These are phyloP conservation scores for Caenorhabditis inopinata DNA, from an alignment of 1,140 invertebrate genomes.

Conservation along the genomic window DNA sequence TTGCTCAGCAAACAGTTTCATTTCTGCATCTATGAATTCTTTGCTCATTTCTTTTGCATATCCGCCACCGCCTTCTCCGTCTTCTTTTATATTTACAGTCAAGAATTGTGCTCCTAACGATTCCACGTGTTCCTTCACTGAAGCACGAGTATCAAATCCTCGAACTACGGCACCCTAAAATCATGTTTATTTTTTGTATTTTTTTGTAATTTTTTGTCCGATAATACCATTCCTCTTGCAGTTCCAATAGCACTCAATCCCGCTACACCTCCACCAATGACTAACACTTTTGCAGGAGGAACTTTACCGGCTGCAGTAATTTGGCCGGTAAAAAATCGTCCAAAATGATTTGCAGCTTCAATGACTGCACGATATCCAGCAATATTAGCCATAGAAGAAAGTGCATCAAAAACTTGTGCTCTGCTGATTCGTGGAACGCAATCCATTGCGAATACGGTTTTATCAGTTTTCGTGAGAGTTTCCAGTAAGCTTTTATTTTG, in stretches of 20 bases:
- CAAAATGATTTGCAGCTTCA: conserved; percentile 84
- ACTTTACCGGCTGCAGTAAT: conserved; percentile 65
- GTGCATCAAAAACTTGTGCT: conserved; percentile 76
- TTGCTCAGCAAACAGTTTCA: conserved; percentile 82
- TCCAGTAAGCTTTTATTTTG: conserved; percentile 80
- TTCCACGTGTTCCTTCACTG: conserved; percentile 86
- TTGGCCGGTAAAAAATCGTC: conserved; percentile 80
- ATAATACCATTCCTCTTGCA: conserved; percentile 76
- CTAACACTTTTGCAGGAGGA: conserved; percentile 77
- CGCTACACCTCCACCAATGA: conserved; percentile 85
- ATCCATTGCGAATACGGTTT: conserved; percentile 77
- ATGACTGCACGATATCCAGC: conserved; percentile 85
- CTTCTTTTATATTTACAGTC: conserved; percentile 72
- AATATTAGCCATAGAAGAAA: conserved; percentile 89
- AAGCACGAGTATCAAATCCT: conserved; percentile 82
- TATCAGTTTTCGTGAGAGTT: conserved; percentile 73
- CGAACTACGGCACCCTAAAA: conserved; percentile 78
- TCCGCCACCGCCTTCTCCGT: conserved; percentile 79
- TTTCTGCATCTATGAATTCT: conserved; percentile 82
- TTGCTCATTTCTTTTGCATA: conserved; percentile 88
- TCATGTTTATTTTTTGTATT: background rate
- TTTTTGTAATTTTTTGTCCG: background rate
- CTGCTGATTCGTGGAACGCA: conserved; percentile 61
- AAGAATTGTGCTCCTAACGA: conserved; percentile 84
- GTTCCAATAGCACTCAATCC: conserved; percentile 82